Evolutionary conservation across 2,797 vertebrate species (phyloP).

Genomic region (Moxostoma hubbsi): DNA sequence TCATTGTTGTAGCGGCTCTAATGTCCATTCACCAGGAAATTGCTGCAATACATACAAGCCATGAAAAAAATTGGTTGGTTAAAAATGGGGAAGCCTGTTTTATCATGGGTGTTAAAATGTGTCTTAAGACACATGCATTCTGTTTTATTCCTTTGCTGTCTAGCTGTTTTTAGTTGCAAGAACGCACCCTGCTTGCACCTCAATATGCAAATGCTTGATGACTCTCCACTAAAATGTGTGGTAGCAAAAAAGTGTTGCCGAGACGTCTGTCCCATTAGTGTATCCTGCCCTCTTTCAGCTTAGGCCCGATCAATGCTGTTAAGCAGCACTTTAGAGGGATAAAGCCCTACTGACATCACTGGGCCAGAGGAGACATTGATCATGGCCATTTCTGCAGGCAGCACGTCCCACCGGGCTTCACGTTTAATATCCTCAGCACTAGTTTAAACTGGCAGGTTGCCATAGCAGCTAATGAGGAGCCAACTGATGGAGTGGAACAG

Average conservation of each 20-base stretch:
- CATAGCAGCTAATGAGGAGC: slow-evolving; percentile 69
- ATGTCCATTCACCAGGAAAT: too few relatives aligned
- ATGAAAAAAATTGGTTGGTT: too few relatives aligned
- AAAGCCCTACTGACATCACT: slow-evolving; percentile 12
- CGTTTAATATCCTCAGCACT: slow-evolving; percentile 51
- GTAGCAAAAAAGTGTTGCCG: not conserved
- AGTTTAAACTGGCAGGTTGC: slow-evolving; percentile 66
- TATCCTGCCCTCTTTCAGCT: not conserved
- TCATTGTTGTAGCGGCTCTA: too few relatives aligned
- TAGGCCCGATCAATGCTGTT: slow-evolving; percentile 43
- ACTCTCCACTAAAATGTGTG: not conserved
- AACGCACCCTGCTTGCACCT: not conserved
- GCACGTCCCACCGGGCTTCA: slow-evolving; percentile 54
- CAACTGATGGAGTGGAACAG: slow-evolving; percentile 69
- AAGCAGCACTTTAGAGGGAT: slow-evolving; percentile 44
- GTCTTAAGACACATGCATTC: not conserved
- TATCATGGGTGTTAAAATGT: too few relatives aligned
- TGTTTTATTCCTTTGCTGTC: too few relatives aligned
- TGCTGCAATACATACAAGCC: too few relatives aligned
- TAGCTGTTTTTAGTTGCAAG: too few relatives aligned
- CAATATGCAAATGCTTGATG: not conserved
- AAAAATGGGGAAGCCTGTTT: too few relatives aligned
- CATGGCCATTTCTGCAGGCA: slow-evolving; percentile 60
- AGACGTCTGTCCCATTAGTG: not conserved
- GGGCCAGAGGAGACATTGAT: slow-evolving; percentile 61